A percentile compares a stretch with the other conserved stretches of the same genome.
Evolutionary conservation across 2,113 vertebrate genomes (phyloP).

Genomic region (Etheostoma spectabile): DNA sequence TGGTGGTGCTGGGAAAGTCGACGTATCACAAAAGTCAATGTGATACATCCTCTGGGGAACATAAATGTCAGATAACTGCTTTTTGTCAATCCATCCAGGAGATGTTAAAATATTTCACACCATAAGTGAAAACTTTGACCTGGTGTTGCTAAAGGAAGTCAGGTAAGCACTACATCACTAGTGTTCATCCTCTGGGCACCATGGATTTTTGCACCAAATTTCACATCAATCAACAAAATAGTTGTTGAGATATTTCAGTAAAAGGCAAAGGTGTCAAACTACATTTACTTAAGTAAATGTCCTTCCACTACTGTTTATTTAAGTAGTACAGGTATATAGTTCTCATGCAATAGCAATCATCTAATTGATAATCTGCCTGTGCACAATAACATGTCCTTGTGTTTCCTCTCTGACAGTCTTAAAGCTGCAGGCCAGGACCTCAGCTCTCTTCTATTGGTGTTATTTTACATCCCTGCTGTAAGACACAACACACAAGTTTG

Average conservation of each 20-base stretch:
- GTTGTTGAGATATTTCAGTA: not conserved
- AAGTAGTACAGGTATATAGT: not conserved
- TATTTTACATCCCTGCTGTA: slow-evolving; percentile 3
- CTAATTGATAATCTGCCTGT: not conserved
- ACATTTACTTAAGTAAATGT: not conserved
- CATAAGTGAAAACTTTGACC: not conserved
- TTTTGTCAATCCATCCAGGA: not conserved
- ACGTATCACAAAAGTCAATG: not conserved
- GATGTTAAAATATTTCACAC: not conserved
- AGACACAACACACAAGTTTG: not conserved
- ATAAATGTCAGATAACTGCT: not conserved
- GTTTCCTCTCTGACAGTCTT: not conserved
- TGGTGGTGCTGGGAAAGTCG: not conserved
- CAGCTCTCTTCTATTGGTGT: not conserved
- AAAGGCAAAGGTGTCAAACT: not conserved
- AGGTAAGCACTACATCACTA: not conserved
- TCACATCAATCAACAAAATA: not conserved
- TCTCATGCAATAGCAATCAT: not conserved
- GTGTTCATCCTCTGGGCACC: not conserved
- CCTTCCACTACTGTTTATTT: not conserved
- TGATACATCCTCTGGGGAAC: not conserved
- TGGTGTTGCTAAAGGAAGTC: not conserved
- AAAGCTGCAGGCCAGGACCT: not conserved
- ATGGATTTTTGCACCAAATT: not conserved
- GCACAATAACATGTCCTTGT: not conserved